Evolutionary conservation across 2,888 invertebrate species (phyloP), one percentile per base, ranked within the genome.

Genomic region (Saturnia pavonia): DNA sequence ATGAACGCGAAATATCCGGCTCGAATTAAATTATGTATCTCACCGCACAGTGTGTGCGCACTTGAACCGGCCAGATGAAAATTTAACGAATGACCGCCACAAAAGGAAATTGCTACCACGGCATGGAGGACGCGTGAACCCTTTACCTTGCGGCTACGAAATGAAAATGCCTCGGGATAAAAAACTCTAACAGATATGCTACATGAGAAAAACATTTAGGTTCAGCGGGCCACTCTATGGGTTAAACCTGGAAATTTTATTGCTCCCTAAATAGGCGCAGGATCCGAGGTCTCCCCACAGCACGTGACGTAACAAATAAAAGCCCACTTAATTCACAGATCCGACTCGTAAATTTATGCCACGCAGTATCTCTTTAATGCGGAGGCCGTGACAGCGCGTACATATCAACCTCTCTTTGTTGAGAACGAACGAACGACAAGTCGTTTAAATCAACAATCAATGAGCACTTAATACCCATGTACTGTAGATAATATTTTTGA

Each of bases 281-380:
- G 83, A 85, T 86, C 82, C 82, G 80, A 83, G 82, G 82, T 82
- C 82, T 83, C 79, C 78, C 76, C 81, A 75, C 75, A 81, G 87
- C 85, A 86, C 91, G 91, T 91, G 91, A 90, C 89, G 88, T 82
- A 88, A 91, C 91, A 91, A 92, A 91, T 90, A 91, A 90, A 91
- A 90, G 82, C 89, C 89, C 88, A 91, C 91, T 92, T 92, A 92
- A 91, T 92, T 91, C 88, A 85, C 85, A 87, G 89, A 91, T 90
- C 88, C 86, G 75, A 86, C 85, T 85, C 83, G 85, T 77, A 91
- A 92, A 92, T 92, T 92, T 92, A 92, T 92, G 89, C 91, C 78
- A 87, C 86, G 87, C 88, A 86, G 89, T 89, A 90, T 90, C 91
- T 88, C 88, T 89, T 87, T 92, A 92, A 92, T 92, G 87, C 91